These are phyloP conservation scores for Alloscopus bannaensis DNA, from an alignment of 2,888 invertebrate species.

Conservation along the genomic window DNA sequence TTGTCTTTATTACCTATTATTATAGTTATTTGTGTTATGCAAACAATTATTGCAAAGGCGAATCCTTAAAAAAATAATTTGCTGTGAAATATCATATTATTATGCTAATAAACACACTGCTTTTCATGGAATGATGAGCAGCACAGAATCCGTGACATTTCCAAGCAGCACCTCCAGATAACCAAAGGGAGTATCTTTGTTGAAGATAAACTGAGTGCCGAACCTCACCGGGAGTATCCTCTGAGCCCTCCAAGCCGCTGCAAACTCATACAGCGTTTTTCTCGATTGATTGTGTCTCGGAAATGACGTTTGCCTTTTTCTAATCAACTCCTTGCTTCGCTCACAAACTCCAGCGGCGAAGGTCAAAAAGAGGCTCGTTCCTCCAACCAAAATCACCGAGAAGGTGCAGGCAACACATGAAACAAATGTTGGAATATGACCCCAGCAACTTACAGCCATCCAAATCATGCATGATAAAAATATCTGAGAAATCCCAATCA, in stretches of 20 bases:
- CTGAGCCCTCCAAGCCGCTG: slow-evolving; percentile 22
- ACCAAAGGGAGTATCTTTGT: neutral
- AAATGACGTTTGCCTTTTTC: neutral
- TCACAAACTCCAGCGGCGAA: neutral
- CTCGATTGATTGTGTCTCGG: slow-evolving; percentile 5
- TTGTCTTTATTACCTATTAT: no score
- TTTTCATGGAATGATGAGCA: slow-evolving; percentile 17
- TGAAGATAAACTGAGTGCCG: slow-evolving; percentile 15
- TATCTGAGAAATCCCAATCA: neutral
- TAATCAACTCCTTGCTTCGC: slow-evolving; percentile 11
- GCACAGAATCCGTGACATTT: slow-evolving; percentile 22
- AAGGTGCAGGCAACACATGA: neutral
- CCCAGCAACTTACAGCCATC: slow-evolving; percentile 13
- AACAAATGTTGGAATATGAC: slow-evolving; percentile 2
- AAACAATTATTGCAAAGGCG: no score
- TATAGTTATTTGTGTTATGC: no score
- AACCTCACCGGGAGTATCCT: slow-evolving; percentile 13
- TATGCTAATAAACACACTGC: no score
- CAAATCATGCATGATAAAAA: slow-evolving; percentile 5
- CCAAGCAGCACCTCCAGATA: slow-evolving; percentile 21
- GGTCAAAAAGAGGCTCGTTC: neutral
- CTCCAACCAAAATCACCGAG: neutral
- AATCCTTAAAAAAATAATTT: no score
- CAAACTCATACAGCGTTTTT: neutral
- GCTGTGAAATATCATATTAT: no score